Percentiles rank a stretch among this genome's conserved stretches.
Conservation (phyloP, 2,113 vertebrate species). For the Bubo blakistoni region DNA sequence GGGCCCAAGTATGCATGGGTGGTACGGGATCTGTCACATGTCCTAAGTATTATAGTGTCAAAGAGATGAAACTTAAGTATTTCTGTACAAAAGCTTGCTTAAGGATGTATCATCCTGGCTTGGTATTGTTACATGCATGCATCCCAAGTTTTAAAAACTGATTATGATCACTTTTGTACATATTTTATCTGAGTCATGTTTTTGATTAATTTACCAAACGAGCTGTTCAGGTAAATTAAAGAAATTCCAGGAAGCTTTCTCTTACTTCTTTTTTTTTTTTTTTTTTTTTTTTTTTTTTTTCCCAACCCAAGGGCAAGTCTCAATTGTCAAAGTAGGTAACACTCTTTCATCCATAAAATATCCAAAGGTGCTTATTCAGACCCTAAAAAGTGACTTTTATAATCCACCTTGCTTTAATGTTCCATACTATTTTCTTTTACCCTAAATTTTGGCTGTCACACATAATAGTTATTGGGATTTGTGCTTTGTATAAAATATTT, state of each 20-base stretch:
- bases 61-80: not conserved
- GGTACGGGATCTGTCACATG: accelerated
- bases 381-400: not conserved
- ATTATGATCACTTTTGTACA: not conserved
- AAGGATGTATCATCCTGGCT: too few species aligned
- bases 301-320: not conserved
- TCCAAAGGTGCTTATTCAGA: not conserved
- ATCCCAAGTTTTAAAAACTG: not conserved
- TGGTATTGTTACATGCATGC: not conserved
- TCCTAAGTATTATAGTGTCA: not conserved
- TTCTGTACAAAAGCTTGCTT: not conserved
- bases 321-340: not conserved
- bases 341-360: not conserved
- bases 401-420: not conserved
- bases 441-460: not conserved
- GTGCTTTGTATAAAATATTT: not conserved
- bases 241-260: not conserved
- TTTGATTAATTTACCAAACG: not conserved
- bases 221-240: not conserved
- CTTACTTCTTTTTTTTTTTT: not conserved
- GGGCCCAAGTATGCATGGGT: too few species aligned
- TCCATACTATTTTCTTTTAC: not conserved
- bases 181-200: not conserved
- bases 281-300: not conserved
- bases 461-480: not conserved